Evolutionary conservation across 2,888 invertebrate genomes (phyloP).

Genomic region (Girardia tigrina): DNA sequence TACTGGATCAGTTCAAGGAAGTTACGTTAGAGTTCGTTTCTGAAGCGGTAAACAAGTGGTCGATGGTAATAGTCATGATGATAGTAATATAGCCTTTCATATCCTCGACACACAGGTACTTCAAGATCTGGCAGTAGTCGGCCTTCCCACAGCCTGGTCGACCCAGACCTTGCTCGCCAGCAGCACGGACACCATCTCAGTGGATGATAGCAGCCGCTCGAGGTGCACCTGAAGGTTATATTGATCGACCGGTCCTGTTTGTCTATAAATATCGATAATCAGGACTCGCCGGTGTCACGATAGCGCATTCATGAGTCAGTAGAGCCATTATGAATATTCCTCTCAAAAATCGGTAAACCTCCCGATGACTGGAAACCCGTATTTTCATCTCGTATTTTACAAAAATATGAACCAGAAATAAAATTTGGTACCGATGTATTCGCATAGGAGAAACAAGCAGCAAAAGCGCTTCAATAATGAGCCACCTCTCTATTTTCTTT

Average conservation of each 20-base stretch:
- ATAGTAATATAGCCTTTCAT: slow-evolving; percentile 56
- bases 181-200: slow-evolving; percentile 89
- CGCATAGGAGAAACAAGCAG: too few relatives aligned
- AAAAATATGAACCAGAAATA: too few relatives aligned
- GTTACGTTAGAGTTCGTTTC: slow-evolving; percentile 92
- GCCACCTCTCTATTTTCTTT: too few relatives aligned
- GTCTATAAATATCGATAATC: too few relatives aligned
- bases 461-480: too few relatives aligned
- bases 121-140: slow-evolving; percentile 96
- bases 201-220: slow-evolving; percentile 72
- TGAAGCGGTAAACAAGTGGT: slow-evolving; percentile 42
- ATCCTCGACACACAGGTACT: slow-evolving; percentile 81
- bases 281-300: slow-evolving; percentile 80
- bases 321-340: slow-evolving; percentile 97
- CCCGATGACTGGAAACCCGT: slow-evolving; percentile 88
- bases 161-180: slow-evolving; percentile 98
- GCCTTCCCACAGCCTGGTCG: slow-evolving; percentile 99
- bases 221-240: slow-evolving; percentile 55
- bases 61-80: not conserved
- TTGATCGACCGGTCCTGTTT: not conserved
- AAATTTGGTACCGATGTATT: too few relatives aligned
- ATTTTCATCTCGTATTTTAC: too few relatives aligned
- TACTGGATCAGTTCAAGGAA: slow-evolving; percentile 95
- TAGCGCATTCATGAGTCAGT: slow-evolving; percentile 97
- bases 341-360: slow-evolving; percentile 88